These are phyloP conservation scores for Tokudaia muenninki DNA, from an alignment of 2,797 vertebrate species.

Conservation along the genomic window DNA sequence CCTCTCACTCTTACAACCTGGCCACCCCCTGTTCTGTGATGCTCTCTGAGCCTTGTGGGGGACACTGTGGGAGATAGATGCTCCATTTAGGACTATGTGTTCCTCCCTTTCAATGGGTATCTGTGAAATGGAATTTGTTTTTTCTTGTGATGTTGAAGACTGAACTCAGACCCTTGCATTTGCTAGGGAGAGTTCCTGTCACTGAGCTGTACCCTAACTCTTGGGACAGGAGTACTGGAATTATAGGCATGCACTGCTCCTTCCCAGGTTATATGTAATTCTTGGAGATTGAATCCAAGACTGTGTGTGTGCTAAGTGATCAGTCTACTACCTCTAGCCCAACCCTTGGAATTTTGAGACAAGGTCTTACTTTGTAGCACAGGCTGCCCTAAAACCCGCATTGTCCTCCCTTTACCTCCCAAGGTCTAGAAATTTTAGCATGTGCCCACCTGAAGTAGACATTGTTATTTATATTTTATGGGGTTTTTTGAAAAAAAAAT, in stretches of 20 bases:
- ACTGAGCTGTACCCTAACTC: not conserved
- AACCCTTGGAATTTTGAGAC: not conserved
- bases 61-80: not conserved
- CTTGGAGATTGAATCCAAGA: not conserved
- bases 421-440: not conserved
- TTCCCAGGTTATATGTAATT: not conserved
- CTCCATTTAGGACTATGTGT: not conserved
- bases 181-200: not conserved
- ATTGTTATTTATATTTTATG: not conserved
- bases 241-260: not conserved
- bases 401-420: not conserved
- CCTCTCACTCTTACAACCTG: not conserved
- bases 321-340: not conserved
- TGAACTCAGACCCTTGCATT: not conserved
- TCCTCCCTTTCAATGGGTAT: slow-evolving; percentile 24
- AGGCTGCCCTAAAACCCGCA: not conserved
- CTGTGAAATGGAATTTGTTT: slow-evolving; percentile 1
- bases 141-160: not conserved
- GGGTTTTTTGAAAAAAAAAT: not conserved
- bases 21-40: not conserved
- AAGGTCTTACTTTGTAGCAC: not conserved
- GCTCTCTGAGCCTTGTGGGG: not conserved
- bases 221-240: not conserved
- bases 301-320: not conserved
- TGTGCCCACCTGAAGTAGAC: not conserved